These are phyloP conservation scores for Eulithis prunata DNA, from an alignment of 2,888 invertebrate genomes.

Conservation along the genomic window DNA sequence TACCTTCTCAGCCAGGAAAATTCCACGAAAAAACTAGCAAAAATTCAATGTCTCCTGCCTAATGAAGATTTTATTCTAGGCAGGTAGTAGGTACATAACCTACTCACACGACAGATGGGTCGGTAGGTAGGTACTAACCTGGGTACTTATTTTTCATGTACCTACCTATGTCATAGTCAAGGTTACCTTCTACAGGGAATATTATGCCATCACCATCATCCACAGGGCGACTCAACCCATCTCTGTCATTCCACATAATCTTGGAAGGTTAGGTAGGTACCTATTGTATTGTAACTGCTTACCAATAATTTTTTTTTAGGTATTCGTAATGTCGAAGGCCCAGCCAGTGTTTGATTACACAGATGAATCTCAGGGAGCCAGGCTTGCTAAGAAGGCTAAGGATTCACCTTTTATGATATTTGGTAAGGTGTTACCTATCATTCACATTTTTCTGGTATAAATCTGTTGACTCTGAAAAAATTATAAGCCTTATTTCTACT, in stretches of 20 bases:
- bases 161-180: neutral
- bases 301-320: slow-evolving; percentile 28
- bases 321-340: slow-evolving; percentile 60
- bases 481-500: neutral
- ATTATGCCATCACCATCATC: neutral
- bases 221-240: too few relatives aligned
- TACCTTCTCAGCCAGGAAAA: slow-evolving; percentile 20
- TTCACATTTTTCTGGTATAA: too few relatives aligned
- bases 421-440: slow-evolving; percentile 75
- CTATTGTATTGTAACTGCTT: too few relatives aligned
- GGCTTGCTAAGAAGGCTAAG: slow-evolving; percentile 87
- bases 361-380: slow-evolving; percentile 83
- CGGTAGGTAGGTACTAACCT: too few relatives aligned
- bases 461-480: slow-evolving; percentile 15
- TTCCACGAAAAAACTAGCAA: slow-evolving; percentile 15
- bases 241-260: too few relatives aligned
- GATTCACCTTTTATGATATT: slow-evolving; percentile 90
- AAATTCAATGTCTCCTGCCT: neutral
- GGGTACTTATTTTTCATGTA: too few relatives aligned
- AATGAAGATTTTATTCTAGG: too few relatives aligned
- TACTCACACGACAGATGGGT: too few relatives aligned
- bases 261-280: too few relatives aligned
- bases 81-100: too few relatives aligned
- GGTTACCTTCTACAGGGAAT: slow-evolving; percentile 4
- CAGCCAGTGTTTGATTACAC: slow-evolving; percentile 73